Evolutionary conservation across 2,888 invertebrate species (phyloP).

Genomic region (Tanypteryx hageni): DNA sequence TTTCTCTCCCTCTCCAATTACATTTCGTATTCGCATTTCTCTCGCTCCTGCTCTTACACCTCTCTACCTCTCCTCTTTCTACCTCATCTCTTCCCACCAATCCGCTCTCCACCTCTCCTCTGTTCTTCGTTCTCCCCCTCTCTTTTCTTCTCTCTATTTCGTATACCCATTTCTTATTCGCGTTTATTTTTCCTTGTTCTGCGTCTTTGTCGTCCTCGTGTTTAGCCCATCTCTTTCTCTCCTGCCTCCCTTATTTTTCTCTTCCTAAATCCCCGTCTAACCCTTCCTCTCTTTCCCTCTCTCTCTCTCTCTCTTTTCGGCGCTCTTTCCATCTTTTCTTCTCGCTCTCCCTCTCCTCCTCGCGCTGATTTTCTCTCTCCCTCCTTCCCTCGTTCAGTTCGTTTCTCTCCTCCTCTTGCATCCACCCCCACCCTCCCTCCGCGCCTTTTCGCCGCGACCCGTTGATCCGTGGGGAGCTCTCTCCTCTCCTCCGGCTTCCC

Average conservation of each 20-base stretch:
- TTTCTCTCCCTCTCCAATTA: not conserved
- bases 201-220: not conserved
- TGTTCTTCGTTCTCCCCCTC: too few relatives aligned
- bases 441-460: not conserved
- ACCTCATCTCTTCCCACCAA: not conserved
- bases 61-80: not conserved
- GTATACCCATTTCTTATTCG: not conserved
- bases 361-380: not conserved
- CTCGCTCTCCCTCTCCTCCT: not conserved
- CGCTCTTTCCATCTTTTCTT: not conserved
- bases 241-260: too few relatives aligned
- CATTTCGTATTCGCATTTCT: not conserved
- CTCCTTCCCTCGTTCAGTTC: not conserved
- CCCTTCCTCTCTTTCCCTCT: not conserved
- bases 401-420: not conserved
- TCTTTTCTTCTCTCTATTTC: too few relatives aligned
- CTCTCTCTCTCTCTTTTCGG: not conserved
- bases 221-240: not conserved
- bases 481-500: not conserved
- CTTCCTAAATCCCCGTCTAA: not conserved
- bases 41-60: too few relatives aligned
- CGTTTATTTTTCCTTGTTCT: not conserved
- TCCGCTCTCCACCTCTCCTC: not conserved
- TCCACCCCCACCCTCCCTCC: not conserved
- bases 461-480: not conserved